Percentiles rank a stretch among this genome's conserved stretches.
phyloP scores from a whole-genome alignment of 2,797 vertebrate species.

The Salmo trutta region DNA sequence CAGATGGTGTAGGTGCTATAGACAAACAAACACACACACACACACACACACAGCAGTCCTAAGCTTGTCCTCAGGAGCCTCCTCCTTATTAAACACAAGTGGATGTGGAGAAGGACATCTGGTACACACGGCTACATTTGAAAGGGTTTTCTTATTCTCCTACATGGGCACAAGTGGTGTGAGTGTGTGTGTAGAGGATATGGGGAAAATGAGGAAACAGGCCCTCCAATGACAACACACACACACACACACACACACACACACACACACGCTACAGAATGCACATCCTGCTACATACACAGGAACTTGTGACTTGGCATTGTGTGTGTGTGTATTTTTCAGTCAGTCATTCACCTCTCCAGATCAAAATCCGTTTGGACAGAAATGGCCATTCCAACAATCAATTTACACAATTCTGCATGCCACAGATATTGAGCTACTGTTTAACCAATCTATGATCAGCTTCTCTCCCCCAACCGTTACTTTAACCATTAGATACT shows the following conservation, averaged over 20 bases:
- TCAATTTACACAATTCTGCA: conserved; percentile 46
- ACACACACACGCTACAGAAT: too few relatives aligned
- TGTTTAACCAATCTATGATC: conserved; percentile 12
- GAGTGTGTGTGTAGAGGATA: too few relatives aligned
- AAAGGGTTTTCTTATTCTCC: too few relatives aligned
- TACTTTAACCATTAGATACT: too few relatives aligned
- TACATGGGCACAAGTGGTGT: too few relatives aligned
- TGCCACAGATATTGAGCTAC: conserved; percentile 28
- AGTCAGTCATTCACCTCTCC: not conserved
- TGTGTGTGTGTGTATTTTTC: not conserved
- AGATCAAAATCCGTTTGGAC: conserved; percentile 55
- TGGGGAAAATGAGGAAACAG: too few relatives aligned
- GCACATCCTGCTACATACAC: not conserved
- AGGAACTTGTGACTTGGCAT: not conserved
- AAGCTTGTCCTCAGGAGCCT: too few relatives aligned
- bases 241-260: too few relatives aligned
- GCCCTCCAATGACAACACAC: too few relatives aligned
- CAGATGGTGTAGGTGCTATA: not conserved
- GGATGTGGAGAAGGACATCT: too few relatives aligned
- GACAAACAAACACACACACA: not conserved
- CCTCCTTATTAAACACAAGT: too few relatives aligned
- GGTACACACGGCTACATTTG: too few relatives aligned
- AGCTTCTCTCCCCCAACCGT: not conserved
- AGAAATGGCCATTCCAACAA: conserved; percentile 49
- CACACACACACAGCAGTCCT: not conserved